Base-by-base conservation (phyloP, 2,888 invertebrate genomes). In the Limnephilus rhombicus region DNA sequence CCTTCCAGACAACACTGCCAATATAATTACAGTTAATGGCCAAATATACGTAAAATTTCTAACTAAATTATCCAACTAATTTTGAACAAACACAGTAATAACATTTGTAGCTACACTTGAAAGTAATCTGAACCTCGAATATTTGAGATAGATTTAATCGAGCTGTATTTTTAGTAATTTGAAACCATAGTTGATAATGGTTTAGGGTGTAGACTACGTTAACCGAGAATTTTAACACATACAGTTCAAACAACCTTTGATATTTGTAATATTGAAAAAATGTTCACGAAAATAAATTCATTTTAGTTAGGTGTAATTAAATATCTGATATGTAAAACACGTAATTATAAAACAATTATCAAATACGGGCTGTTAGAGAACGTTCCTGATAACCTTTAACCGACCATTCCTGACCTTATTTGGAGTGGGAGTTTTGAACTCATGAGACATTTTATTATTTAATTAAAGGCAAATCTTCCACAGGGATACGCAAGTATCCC, bases 11-110 rank as follows among this genome's bases (percentile, higher is more conserved):
- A 90, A 89, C 1, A 53, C 34, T 13, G 41, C 68, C 31, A 37
- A 89, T 41, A 7, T 45, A 49, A 37, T 18, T 41, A 80, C 37
- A 18, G 90, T 29, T 18, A 82, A 13, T 82, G 0, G 85, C 13
- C 85, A 90, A 90, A 85, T 90, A 31, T 90, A 31, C n/a, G 53
- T 85, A 68, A 90, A 89, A 90, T 37, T 85, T 85, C n/a, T 37
- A 68, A 85, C 85, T 41, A 53, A 85, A 85, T 90, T 85, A 80
- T 89, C 86, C n/a, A 41, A 41, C 80, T 4, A 34, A 89, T 41
- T n/a, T 89, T 29, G 80, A 80, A 89, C 41, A 37, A 1, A 89
- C 37, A 89, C 3, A 18, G 80, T 80, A 31, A 18, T n/a, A 82
- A 82, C 9, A 45, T 29, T 86, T 49, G 15, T 15, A 49, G 24